phyloP scores from a whole-genome alignment of 2,113 vertebrate genomes.

The Vicugna pacos region DNA sequence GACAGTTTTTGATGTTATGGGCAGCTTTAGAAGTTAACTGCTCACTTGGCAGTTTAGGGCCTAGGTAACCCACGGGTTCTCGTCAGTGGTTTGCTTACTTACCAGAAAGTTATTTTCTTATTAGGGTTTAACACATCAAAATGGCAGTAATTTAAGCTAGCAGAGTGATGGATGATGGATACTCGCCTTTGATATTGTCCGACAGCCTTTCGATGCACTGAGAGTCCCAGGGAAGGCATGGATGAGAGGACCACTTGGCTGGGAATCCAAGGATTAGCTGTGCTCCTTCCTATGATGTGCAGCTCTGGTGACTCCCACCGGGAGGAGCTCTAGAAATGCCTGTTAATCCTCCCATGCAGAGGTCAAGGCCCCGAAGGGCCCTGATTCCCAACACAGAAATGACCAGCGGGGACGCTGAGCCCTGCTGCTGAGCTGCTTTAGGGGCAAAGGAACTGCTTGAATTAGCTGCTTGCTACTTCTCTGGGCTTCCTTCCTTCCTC shows the following conservation, averaged over 20 bases:
- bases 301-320: background rate
- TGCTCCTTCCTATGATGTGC: background rate
- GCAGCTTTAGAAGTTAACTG: background rate
- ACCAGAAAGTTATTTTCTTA: background rate
- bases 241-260: slow-evolving; percentile 14
- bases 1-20: background rate
- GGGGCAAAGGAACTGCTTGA: background rate
- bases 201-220: background rate
- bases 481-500: background rate
- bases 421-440: background rate
- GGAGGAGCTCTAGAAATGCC: background rate
- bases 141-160: background rate
- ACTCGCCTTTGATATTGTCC: slow-evolving; percentile 37
- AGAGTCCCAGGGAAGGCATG: background rate
- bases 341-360: background rate
- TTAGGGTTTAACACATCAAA: slow-evolving; percentile 3
- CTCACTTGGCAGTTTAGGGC: background rate
- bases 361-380: background rate
- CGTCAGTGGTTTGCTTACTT: background rate
- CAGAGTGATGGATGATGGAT: background rate
- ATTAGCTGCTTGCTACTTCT: background rate
- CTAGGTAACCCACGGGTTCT: background rate
- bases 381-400: background rate
- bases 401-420: background rate
- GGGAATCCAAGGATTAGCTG: background rate